Base-by-base conservation (phyloP, 2,888 invertebrate genomes). In the Rhopalosiphum nymphaeae region DNA sequence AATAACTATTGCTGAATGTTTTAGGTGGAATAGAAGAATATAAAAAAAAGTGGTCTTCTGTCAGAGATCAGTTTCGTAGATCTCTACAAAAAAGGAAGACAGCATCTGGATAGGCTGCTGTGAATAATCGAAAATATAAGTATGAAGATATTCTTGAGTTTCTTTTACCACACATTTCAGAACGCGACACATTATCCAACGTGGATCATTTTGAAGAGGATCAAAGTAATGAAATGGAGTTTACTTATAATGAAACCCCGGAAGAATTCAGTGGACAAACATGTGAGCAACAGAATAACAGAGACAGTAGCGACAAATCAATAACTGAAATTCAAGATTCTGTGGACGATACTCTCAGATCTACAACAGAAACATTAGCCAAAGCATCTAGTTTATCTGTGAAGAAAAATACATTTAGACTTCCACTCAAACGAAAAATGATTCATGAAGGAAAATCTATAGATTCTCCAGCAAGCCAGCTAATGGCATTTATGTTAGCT, bases 1-100 rank as follows among this genome's bases (percentile, higher is more conserved):
- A 89, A 89, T 89, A 89, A 89, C 56, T 89, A 89, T 56, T 56
- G 26, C 42, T 89, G 21, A 56, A 89, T 89, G 89, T 89, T 89
- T 89, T 89, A 89, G 89, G 89, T 57, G 89, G 89, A 89, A 89
- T 89, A 89, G 57, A 89, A 42, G 89, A 89, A 57, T 57, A 42
- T 42, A 44, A 89, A 89, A 89, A 89, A 89, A 56, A 89, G 42
- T 57, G 57, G 89, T 57, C 89, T 56, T 57, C 89, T 57, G 56
- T 89, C 26, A 36, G 89, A 56, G 89, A 89, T 89, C 89, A 89
- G 89, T 57, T 89, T 42, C 89, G 42, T 57, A 89, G 89, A 57
- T 57, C 89, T 89, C 56, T 89, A 89, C 56, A 89, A 57, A 89
- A 89, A 89, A 89, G 57, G 13, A 89, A 89, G 26, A 89, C 89